Evolutionary conservation across 2,113 vertebrate genomes (phyloP), one percentile per base, ranked within the genome.

Genomic region (Scomber scombrus): DNA sequence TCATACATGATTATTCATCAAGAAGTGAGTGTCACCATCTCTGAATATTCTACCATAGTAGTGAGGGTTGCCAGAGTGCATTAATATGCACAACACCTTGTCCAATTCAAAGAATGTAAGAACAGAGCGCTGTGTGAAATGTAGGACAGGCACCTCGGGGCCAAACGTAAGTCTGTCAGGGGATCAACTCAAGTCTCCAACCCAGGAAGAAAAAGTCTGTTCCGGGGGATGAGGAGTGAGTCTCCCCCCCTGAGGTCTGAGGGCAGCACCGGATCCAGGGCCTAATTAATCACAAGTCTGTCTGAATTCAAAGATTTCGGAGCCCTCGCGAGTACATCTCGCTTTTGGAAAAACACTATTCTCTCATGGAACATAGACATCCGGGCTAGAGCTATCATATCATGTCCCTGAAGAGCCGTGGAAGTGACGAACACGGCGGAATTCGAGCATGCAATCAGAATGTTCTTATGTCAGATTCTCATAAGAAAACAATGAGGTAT

Each of bases 111-210:
- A 78, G 62, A 65, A 45, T 47, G 40, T 16, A 31, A 67, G 34
- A 79, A 54, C 51, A 68, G 19, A 23, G 63, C 5, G n/a, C 26
- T 4, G 49, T 65, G 26, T 80, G 56, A 71, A 85, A 91, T 90
- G 80, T 91, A 85, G 90, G 78, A 81, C 90, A 91, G 78, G 86
- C 84, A 84, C 82, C 88, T 70, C 3, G 86, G 89, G 86, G 88
- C 84, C 74, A 82, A 73, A 46, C 12, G 29, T 7, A 43, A 73
- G 50, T 83, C 84, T 85, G 86, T 80, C 64, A 56, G 78, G 88
- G 80, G 80, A 89, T 84, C 60, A 57, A 55, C 63, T 71, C 43
- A 13, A 77, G 75, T 73, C 84, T 85, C 55, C 18, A 52, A 75
- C 82, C 72, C 71, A 45, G 40, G 52, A 70, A 74, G 75, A 81